phyloP scores from a whole-genome alignment of 1,140 invertebrate genomes.

The Temnothorax longispinosus region DNA sequence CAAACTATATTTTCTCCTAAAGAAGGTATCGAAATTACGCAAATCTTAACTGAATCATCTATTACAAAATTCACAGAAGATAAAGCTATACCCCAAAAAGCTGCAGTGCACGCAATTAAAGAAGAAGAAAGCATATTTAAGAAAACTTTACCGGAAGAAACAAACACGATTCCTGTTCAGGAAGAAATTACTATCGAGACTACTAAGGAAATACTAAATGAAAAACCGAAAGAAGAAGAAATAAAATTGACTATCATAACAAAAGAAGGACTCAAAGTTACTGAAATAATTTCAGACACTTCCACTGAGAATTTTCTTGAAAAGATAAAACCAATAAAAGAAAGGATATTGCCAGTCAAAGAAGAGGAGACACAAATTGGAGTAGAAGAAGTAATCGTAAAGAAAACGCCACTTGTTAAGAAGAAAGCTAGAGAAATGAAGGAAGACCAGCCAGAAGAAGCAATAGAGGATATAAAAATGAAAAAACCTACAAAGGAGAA shows the following conservation, averaged over 20 bases:
- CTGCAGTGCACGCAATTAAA: neutral
- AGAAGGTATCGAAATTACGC: constrained; percentile 43
- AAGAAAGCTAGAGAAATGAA: constrained; percentile 61
- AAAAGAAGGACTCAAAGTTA: constrained; percentile 54
- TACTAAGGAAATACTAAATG: constrained; percentile 64
- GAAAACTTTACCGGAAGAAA: constrained; percentile 24
- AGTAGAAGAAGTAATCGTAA: constrained; percentile 64
- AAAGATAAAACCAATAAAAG: constrained; percentile 57
- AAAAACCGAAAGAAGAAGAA: constrained; percentile 57
- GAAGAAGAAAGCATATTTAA: constrained; percentile 30
- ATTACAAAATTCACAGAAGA: constrained; percentile 21
- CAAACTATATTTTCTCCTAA: neutral
- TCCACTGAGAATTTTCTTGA: constrained; percentile 60
- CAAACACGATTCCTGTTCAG: constrained; percentile 20
- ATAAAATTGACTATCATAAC: constrained; percentile 62
- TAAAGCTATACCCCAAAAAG: constrained; percentile 13
- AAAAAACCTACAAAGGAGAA: constrained; percentile 69
- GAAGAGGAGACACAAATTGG: constrained; percentile 57
- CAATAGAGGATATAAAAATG: constrained; percentile 71
- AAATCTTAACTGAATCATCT: constrained; percentile 29
- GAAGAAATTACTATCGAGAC: constrained; percentile 53
- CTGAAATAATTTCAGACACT: constrained; percentile 51
- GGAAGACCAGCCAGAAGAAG: constrained; percentile 66
- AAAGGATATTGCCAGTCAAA: constrained; percentile 62
- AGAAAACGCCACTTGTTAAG: constrained; percentile 13